Percentiles rank a stretch among this genome's conserved stretches.
Evolutionary conservation across 35 echinoderm and acorn worm genomes (phyloP).

Genomic region (Stichopus chloronotus): DNA sequence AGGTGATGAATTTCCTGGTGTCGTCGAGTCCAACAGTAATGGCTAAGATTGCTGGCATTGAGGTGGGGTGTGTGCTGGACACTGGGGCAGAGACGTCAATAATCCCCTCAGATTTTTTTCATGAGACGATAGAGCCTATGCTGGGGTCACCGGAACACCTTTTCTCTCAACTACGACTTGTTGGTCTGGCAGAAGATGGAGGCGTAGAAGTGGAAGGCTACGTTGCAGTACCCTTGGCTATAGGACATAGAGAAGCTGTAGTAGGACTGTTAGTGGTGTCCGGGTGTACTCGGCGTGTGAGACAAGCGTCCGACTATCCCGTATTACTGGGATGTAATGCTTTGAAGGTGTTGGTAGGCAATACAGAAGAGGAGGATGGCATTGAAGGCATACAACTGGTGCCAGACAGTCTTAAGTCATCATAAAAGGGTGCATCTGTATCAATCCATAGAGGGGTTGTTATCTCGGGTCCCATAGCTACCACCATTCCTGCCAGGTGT

Average conservation of each 20-base stretch:
- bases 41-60: conserved; percentile 44
- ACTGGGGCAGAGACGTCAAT: conserved; percentile 71
- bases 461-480: neutral
- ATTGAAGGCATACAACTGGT: neutral
- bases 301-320: conserved; percentile 5
- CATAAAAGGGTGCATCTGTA: neutral
- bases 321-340: conserved; percentile 65
- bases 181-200: conserved; percentile 53
- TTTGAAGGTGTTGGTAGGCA: neutral
- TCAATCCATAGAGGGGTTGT: neutral
- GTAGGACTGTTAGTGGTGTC: conserved; percentile 46
- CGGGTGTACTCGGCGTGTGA: neutral
- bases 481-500: neutral
- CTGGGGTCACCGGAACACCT: neutral
- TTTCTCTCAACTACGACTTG: conserved; percentile 18
- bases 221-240: conserved; percentile 4
- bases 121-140: conserved; percentile 45
- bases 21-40: conserved; percentile 53
- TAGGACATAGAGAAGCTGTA: neutral
- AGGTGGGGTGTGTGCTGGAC: conserved; percentile 56
- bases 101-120: conserved; percentile 51
- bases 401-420: neutral
- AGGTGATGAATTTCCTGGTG: conserved; percentile 27
- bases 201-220: conserved; percentile 57
- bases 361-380: conserved; percentile 1